Evolutionary conservation across 2,888 invertebrate genomes (phyloP), one percentile per base, ranked within the genome.

Genomic region (Caenorhabditis sp.): DNA sequence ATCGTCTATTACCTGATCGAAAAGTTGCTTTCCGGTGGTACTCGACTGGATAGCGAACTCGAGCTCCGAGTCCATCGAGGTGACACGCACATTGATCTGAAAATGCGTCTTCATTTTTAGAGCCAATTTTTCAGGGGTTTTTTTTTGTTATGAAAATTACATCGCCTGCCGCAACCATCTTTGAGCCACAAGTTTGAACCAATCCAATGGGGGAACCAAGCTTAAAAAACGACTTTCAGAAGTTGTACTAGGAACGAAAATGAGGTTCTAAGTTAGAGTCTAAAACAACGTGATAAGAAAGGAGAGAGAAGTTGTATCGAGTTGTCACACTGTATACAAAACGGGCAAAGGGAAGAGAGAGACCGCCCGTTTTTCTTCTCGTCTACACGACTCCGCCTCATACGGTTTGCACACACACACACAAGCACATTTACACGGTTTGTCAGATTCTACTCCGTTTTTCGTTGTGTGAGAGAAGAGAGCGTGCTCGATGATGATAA

Each of bases 11-110:
- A 94, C 94, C 94, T 99, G 99, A 94, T 99, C 99, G 94, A 99
- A 99, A 86, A 99, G 95, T 94, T 99, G 98, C 94, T 98, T 99
- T 93, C 99, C 99, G 90, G 98, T 98, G 92, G 99, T 99, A 93
- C 96, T 97, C 93, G 96, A 96, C 95, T 98, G 98, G 95, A 99
- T 99, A 94, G 98, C 97, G 95, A 99, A 99, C 95, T 99, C 98
- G 95, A 99, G 95, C 95, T 99, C 99, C 94, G 99, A 98, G 95
- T 99, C 99, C 98, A 99, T 98, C 93, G 98, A 98, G 94, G 97
- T 98, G 94, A 99, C 99, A 94, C 98, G 96, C 93, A 99, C 98
- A 95, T 98, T 98, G 95, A 98, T 96, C 94, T 94, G 92, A 76
- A 93, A 91, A 28, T 54, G 35, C n/a, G 16, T 41, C 10, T 31